phyloP scores from a whole-genome alignment of 2,113 vertebrate species.

The Python bivittatus region DNA sequence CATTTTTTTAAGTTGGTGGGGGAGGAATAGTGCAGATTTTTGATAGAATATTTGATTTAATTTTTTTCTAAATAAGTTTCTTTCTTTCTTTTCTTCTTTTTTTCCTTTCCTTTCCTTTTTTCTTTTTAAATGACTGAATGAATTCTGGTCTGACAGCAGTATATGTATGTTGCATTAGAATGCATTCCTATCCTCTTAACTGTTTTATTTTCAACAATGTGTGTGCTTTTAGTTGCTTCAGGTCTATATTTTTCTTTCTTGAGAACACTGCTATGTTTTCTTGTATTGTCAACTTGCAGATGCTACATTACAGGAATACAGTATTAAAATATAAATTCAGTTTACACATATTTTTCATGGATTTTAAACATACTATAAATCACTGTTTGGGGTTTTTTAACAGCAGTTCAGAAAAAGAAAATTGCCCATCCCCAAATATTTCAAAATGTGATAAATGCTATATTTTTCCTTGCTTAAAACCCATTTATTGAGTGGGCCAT shows the following conservation, averaged over 20 bases:
- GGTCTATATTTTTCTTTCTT: slow-evolving; percentile 81
- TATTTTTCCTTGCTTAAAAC: slow-evolving; percentile 42
- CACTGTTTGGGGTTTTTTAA: slow-evolving; percentile 68
- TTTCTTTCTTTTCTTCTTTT: background rate
- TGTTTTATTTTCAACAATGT: slow-evolving; percentile 84
- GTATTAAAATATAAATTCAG: slow-evolving; percentile 76
- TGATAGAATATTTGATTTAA: slow-evolving; percentile 61
- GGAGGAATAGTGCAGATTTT: background rate
- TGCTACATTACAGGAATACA: slow-evolving; percentile 82
- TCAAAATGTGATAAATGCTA: slow-evolving; percentile 34
- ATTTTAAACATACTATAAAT: slow-evolving; percentile 77
- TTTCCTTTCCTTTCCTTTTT: slow-evolving; percentile 66
- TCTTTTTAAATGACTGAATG: slow-evolving; percentile 84
- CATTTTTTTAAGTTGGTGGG: slow-evolving; percentile 45
- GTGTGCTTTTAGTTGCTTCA: slow-evolving; percentile 89
- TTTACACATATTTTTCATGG: slow-evolving; percentile 82
- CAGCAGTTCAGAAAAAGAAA: slow-evolving; percentile 48
- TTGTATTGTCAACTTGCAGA: slow-evolving; percentile 98
- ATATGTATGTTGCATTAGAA: slow-evolving; percentile 90
- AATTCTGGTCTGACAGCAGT: slow-evolving; percentile 83
- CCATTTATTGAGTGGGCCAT: slow-evolving; percentile 42
- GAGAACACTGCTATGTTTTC: slow-evolving; percentile 76
- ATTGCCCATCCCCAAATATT: slow-evolving; percentile 40
- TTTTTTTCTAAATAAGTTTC: slow-evolving; percentile 55
- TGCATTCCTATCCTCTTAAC: slow-evolving; percentile 88